These are phyloP conservation scores for Drosophila fuyamai DNA, from an alignment of 1,140 invertebrate genomes.

Conservation along the genomic window DNA sequence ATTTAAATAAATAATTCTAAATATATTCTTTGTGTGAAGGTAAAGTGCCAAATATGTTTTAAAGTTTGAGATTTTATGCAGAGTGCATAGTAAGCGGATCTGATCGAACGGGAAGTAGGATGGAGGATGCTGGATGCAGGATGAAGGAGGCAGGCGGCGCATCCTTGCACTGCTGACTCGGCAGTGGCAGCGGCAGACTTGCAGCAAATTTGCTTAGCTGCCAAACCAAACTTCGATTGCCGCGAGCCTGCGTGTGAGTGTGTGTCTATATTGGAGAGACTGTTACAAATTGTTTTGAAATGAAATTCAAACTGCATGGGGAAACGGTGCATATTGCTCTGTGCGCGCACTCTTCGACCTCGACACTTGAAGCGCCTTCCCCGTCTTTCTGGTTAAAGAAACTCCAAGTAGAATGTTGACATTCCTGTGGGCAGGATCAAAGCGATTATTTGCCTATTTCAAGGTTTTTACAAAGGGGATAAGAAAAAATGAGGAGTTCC, in stretches of 20 bases:
- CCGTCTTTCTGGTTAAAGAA: neutral
- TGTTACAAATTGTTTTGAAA: slow-evolving; percentile 82
- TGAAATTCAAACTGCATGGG: slow-evolving; percentile 66
- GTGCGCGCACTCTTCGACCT: slow-evolving; percentile 16
- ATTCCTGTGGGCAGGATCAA: slow-evolving; percentile 23
- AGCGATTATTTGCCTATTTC: slow-evolving; percentile 25
- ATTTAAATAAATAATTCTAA: too few relatives aligned
- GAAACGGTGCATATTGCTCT: slow-evolving; percentile 28
- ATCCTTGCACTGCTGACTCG: slow-evolving; percentile 66
- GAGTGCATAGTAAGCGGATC: slow-evolving; percentile 16
- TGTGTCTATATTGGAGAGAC: slow-evolving; percentile 48
- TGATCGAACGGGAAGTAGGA: slow-evolving; percentile 21
- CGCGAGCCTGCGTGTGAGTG: slow-evolving; percentile 45
- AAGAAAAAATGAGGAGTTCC: neutral
- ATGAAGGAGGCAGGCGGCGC: slow-evolving; percentile 36
- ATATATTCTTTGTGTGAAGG: too few relatives aligned
- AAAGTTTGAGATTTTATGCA: neutral
- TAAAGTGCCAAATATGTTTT: too few relatives aligned
- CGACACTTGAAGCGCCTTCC: slow-evolving; percentile 8
- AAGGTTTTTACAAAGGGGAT: neutral
- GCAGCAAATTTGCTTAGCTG: slow-evolving; percentile 77
- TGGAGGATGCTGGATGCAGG: slow-evolving; percentile 9
- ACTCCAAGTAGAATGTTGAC: neutral
- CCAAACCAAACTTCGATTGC: slow-evolving; percentile 80
- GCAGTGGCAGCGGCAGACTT: slow-evolving; percentile 44